Percentiles rank a stretch among this genome's conserved stretches.
phyloP scores from a whole-genome alignment of 2,113 vertebrate genomes.

The Paraplagusia blochii region DNA sequence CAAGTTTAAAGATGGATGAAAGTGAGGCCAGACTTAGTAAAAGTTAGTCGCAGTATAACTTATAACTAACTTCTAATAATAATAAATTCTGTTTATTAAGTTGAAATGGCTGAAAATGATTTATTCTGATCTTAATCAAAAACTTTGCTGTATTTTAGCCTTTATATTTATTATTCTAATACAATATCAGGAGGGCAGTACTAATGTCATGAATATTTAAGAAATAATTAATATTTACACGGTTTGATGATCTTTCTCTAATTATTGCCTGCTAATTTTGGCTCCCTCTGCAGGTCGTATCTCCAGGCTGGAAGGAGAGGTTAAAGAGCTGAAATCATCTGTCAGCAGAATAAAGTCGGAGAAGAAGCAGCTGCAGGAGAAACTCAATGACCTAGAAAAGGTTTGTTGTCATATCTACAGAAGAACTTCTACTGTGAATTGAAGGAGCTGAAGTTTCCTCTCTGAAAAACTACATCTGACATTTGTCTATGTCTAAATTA shows the following conservation, averaged over 20 bases:
- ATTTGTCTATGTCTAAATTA: background rate
- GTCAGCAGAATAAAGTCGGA: conserved; percentile 80
- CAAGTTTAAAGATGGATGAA: too few relatives aligned
- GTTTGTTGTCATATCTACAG: conserved; percentile 59
- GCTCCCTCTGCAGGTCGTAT: conserved; percentile 71
- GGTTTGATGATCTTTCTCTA: background rate
- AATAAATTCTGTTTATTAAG: too few relatives aligned
- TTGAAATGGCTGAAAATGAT: too few relatives aligned
- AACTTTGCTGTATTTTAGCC: too few relatives aligned
- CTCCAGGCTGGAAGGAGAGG: conserved; percentile 83
- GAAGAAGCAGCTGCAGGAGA: conserved; percentile 89
- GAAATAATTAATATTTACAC: too few relatives aligned
- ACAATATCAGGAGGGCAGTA: too few relatives aligned
- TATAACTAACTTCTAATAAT: too few relatives aligned
- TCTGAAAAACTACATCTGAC: background rate
- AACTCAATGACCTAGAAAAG: conserved; percentile 87
- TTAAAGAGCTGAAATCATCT: conserved; percentile 81
- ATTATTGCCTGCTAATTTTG: background rate
- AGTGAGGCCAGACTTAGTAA: too few relatives aligned
- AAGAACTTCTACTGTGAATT: background rate
- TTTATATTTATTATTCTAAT: too few relatives aligned
- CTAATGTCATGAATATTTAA: too few relatives aligned
- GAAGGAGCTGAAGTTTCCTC: background rate
- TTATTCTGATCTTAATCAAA: too few relatives aligned
- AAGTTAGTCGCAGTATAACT: too few relatives aligned